phyloP scores from a whole-genome alignment of 1,140 invertebrate species.

The Apis dorsata region DNA sequence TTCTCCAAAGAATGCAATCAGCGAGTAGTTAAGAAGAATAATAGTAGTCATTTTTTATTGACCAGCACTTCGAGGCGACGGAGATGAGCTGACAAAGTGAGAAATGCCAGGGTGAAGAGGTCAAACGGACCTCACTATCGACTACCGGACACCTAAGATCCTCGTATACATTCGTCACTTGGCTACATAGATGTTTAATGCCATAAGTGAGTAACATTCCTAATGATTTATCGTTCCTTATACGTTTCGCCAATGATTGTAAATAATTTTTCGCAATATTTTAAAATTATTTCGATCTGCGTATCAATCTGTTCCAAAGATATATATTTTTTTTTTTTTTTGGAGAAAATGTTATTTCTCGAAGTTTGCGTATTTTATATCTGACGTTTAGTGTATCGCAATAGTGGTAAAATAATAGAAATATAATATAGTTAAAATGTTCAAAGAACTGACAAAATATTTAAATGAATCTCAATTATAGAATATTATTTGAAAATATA shows the following conservation, averaged over 20 bases:
- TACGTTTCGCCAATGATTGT: slow-evolving; percentile 17
- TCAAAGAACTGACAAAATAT: no score
- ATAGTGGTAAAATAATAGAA: background rate
- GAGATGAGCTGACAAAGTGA: slow-evolving; percentile 69
- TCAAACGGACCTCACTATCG: slow-evolving; percentile 49
- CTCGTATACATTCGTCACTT: slow-evolving; percentile 41
- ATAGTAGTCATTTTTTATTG: slow-evolving; percentile 65
- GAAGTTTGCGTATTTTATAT: background rate
- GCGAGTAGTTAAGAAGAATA: slow-evolving; percentile 62
- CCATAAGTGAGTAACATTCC: slow-evolving; percentile 21
- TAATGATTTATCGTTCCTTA: slow-evolving; percentile 33
- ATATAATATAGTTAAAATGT: no score
- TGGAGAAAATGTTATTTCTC: background rate
- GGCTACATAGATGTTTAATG: slow-evolving; percentile 36
- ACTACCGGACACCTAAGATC: slow-evolving; percentile 49
- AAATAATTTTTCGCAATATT: slow-evolving; percentile 43
- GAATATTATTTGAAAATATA: no score
- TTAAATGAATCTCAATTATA: no score
- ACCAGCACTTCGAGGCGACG: slow-evolving; percentile 43
- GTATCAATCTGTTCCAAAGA: background rate
- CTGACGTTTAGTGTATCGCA: background rate
- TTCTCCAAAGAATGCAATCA: slow-evolving; percentile 58
- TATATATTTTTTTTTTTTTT: background rate
- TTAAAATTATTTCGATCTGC: slow-evolving; percentile 8
- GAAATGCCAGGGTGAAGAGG: slow-evolving; percentile 56